phyloP scores from a whole-genome alignment of 2,797 vertebrate genomes.

The Pseudochaenichthys georgianus region DNA sequence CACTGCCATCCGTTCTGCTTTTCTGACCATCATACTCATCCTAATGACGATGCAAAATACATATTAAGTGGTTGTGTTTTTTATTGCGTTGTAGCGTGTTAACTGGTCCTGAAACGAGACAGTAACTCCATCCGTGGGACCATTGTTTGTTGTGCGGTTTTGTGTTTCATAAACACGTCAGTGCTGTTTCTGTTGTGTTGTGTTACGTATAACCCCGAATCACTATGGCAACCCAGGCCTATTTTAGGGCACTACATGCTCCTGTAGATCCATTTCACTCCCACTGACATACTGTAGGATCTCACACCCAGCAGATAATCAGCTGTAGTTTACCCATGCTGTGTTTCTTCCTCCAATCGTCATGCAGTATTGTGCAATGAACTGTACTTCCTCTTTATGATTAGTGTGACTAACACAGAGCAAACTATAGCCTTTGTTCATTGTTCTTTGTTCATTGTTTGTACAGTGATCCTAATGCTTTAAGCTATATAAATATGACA shows the following conservation, averaged over 20 bases:
- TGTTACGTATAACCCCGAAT: constrained; percentile 46
- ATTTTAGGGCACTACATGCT: constrained; percentile 49
- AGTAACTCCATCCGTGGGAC: constrained; percentile 35
- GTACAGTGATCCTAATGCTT: constrained; percentile 61
- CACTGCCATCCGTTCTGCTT: background rate
- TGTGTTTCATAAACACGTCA: constrained; percentile 62
- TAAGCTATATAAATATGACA: constrained; percentile 52
- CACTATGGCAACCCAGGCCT: constrained; percentile 63
- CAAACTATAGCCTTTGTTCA: constrained; percentile 23
- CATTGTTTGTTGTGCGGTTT: constrained; percentile 19
- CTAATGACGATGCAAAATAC: constrained; percentile 17
- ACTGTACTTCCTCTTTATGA: constrained; percentile 27
- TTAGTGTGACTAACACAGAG: constrained; percentile 28
- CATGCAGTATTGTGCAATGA: constrained; percentile 28
- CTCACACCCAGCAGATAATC: constrained; percentile 26
- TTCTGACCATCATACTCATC: background rate
- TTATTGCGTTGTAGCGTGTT: constrained; percentile 40
- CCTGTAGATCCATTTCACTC: constrained; percentile 44
- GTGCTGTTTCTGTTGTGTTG: constrained; percentile 45
- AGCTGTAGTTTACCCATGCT: constrained; percentile 29
- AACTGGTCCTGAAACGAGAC: constrained; percentile 40
- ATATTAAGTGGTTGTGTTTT: constrained; percentile 31
- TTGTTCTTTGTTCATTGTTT: constrained; percentile 56
- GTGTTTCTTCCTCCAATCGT: constrained; percentile 32
- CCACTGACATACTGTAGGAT: constrained; percentile 25